Evolutionary conservation across 2,888 invertebrate species (phyloP).

Genomic region (Girardia tigrina): DNA sequence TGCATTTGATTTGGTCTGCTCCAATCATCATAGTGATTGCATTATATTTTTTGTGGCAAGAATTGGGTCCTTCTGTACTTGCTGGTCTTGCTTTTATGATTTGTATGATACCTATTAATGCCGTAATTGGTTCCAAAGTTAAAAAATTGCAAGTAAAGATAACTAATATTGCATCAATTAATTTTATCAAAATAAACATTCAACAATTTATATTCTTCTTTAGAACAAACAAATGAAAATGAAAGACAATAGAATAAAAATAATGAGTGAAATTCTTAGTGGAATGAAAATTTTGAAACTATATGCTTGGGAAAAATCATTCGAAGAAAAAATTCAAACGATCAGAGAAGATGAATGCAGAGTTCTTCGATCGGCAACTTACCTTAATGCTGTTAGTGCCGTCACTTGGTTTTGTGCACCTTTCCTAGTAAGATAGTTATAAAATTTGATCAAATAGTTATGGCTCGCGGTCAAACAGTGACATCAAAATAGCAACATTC

Average conservation of each 20-base stretch:
- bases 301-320: constrained; percentile 36
- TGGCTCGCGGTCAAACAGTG: too few relatives aligned
- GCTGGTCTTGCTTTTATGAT: constrained; percentile 87
- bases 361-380: constrained; percentile 71
- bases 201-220: not conserved
- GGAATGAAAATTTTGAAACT: constrained; percentile 46
- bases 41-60: constrained; percentile 48
- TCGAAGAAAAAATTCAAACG: constrained; percentile 46
- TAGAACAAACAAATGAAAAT: constrained; percentile 47
- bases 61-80: constrained; percentile 64
- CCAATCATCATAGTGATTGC: constrained; percentile 42
- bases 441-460: too few relatives aligned
- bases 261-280: constrained; percentile 51
- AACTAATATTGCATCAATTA: too few relatives aligned
- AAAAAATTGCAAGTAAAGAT: constrained; percentile 45
- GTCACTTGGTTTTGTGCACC: constrained; percentile 63
- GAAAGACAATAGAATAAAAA: constrained; percentile 49
- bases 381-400: constrained; percentile 61
- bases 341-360: constrained; percentile 74
- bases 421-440: constrained; percentile 38
- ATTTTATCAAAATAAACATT: too few relatives aligned
- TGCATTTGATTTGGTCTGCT: constrained; percentile 41
- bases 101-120: constrained; percentile 60
- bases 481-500: too few relatives aligned
- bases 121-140: constrained; percentile 44